Conservation (phyloP, 2,113 vertebrate species). For the Fregata magnificens region DNA sequence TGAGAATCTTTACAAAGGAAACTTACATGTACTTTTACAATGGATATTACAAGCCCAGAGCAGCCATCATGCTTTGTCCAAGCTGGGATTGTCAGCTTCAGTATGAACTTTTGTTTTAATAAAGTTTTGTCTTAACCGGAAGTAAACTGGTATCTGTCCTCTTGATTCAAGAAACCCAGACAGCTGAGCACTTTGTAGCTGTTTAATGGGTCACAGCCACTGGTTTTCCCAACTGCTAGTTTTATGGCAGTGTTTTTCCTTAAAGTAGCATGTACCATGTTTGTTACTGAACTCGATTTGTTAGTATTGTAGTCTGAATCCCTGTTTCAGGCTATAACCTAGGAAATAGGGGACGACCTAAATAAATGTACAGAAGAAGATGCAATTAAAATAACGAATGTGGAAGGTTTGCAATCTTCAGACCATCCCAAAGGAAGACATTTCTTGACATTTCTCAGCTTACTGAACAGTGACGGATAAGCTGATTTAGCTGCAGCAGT, state of each 20-base stretch:
- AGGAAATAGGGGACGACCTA: background rate
- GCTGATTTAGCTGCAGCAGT: background rate
- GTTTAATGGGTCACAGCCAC: background rate
- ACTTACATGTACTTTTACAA: background rate
- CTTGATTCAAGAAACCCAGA: background rate
- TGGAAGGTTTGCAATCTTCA: background rate
- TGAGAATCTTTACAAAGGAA: background rate
- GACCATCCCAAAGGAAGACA: background rate
- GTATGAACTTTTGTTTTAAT: background rate
- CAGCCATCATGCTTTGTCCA: background rate
- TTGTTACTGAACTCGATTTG: background rate
- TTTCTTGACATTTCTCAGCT: background rate
- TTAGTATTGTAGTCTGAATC: background rate
- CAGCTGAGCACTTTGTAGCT: background rate
- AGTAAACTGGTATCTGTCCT: background rate
- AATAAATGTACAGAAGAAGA: background rate
- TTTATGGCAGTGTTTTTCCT: background rate
- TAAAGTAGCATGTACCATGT: rapidly evolving
- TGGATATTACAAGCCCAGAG: background rate
- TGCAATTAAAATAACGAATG: background rate
- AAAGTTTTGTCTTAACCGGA: background rate
- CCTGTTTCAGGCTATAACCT: background rate
- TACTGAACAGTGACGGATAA: background rate
- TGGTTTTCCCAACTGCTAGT: background rate
- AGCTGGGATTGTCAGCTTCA: background rate